These are phyloP conservation scores for Pseudococcus longispinus DNA, from an alignment of 2,888 invertebrate species.

Conservation along the genomic window DNA sequence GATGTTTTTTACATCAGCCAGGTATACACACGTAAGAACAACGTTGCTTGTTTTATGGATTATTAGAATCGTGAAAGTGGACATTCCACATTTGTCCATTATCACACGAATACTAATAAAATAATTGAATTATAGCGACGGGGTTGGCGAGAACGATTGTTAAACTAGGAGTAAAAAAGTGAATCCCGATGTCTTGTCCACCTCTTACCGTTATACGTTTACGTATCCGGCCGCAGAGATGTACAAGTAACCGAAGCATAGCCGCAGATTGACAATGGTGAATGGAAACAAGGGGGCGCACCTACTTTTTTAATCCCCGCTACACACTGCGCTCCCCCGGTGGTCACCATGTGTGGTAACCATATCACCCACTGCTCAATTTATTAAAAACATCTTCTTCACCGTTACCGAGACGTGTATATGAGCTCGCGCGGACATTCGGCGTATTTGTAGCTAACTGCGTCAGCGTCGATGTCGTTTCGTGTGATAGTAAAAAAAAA, in stretches of 20 bases:
- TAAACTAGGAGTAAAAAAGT: constrained; percentile 10
- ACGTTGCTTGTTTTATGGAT: constrained; percentile 42
- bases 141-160: constrained; percentile 51
- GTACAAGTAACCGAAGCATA: not conserved
- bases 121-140: constrained; percentile 50
- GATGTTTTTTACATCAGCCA: constrained; percentile 28
- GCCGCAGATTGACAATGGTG: constrained; percentile 45
- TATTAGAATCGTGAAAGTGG: constrained; percentile 48
- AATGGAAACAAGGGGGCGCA: constrained; percentile 46
- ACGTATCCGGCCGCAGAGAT: not conserved
- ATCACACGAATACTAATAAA: constrained; percentile 51
- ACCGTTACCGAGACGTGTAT: not conserved
- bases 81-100: constrained; percentile 46
- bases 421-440: not conserved
- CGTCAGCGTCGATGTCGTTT: not conserved
- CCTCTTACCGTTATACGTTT: constrained; percentile 32
- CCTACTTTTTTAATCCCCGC: constrained; percentile 47
- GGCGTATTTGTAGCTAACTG: not conserved
- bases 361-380: constrained; percentile 50
- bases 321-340: constrained; percentile 40
- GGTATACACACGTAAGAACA: not conserved
- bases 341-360: constrained; percentile 55
- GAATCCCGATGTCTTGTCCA: constrained; percentile 36
- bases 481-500: constrained; percentile 16
- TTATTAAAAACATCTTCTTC: constrained; percentile 51